Evolutionary conservation across 1,140 invertebrate species (phyloP).

Genomic region (Halesus radiatus): DNA sequence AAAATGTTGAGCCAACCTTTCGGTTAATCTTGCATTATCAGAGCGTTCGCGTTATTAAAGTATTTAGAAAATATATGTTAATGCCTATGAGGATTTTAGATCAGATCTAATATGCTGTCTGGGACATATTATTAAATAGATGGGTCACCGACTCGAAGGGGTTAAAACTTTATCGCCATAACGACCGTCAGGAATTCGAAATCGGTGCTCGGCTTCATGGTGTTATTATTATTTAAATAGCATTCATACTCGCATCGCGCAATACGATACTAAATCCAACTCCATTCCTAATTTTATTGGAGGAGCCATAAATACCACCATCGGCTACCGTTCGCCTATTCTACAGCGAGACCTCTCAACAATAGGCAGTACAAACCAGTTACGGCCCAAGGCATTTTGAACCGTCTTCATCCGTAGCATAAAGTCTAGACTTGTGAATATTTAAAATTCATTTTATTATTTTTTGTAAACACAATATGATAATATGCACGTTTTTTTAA

Average conservation of each 20-base stretch:
- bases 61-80: too few relatives aligned
- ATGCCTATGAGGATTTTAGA: too few relatives aligned
- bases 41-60: too few relatives aligned
- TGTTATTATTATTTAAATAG: conserved; percentile 12
- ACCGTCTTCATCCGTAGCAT: not conserved
- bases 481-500: too few relatives aligned
- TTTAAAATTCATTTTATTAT: not conserved
- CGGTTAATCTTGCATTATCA: too few relatives aligned
- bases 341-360: not conserved
- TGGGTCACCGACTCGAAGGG: not conserved
- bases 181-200: not conserved
- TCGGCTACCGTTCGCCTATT: conserved; percentile 25
- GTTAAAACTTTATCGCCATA: conserved; percentile 19
- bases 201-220: conserved; percentile 14
- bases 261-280: conserved; percentile 25
- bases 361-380: not conserved
- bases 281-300: conserved; percentile 34
- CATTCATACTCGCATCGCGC: not conserved
- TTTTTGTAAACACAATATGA: too few relatives aligned
- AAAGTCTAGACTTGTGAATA: conserved; percentile 3
- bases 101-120: too few relatives aligned
- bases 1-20: too few relatives aligned
- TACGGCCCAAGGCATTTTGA: not conserved
- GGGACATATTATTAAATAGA: too few relatives aligned
- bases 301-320: conserved; percentile 24